These are phyloP conservation scores for Amblyopsis hoosieri DNA, from an alignment of 2,797 vertebrate genomes.

Conservation along the genomic window DNA sequence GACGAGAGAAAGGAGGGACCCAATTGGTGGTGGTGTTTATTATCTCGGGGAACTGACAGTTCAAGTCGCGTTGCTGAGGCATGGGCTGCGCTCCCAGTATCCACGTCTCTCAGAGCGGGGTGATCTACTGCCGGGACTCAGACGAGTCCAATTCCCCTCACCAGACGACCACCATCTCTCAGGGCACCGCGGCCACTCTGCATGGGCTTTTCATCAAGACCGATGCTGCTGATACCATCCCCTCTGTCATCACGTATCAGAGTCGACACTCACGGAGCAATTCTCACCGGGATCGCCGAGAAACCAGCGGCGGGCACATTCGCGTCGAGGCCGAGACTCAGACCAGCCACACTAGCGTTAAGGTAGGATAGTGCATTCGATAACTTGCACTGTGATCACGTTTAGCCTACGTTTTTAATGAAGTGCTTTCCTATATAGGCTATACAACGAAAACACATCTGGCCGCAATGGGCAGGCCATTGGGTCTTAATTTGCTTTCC, in stretches of 20 bases:
- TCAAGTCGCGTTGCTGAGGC: conserved; percentile 63
- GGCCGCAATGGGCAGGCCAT: too few species aligned
- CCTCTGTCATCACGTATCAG: conserved; percentile 85
- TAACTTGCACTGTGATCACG: background rate
- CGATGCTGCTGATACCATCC: conserved; percentile 88
- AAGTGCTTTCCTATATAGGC: background rate
- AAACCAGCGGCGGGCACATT: conserved; percentile 76
- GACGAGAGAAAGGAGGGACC: conserved; percentile 52
- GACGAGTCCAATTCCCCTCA: conserved; percentile 93
- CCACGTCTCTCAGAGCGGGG: conserved; percentile 97
- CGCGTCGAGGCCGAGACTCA: conserved; percentile 92
- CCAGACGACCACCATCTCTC: conserved; percentile 89
- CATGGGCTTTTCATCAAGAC: conserved; percentile 92
- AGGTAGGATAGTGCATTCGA: conserved; percentile 73
- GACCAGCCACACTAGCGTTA: conserved; percentile 83
- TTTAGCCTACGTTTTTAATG: background rate
- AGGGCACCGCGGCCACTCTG: conserved; percentile 84
- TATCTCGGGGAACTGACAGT: conserved; percentile 44
- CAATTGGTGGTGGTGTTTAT: conserved; percentile 37
- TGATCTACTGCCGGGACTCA: conserved; percentile 97
- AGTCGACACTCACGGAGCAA: conserved; percentile 78
- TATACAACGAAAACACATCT: background rate
- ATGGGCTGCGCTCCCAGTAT: conserved; percentile 99
- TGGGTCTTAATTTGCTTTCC: too few species aligned
- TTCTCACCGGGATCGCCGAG: conserved; percentile 72